A percentile compares a stretch with the other conserved stretches of the same genome.
These are phyloP conservation scores for Lepidurus apus DNA, from an alignment of 1,140 invertebrate genomes.

Conservation along the genomic window DNA sequence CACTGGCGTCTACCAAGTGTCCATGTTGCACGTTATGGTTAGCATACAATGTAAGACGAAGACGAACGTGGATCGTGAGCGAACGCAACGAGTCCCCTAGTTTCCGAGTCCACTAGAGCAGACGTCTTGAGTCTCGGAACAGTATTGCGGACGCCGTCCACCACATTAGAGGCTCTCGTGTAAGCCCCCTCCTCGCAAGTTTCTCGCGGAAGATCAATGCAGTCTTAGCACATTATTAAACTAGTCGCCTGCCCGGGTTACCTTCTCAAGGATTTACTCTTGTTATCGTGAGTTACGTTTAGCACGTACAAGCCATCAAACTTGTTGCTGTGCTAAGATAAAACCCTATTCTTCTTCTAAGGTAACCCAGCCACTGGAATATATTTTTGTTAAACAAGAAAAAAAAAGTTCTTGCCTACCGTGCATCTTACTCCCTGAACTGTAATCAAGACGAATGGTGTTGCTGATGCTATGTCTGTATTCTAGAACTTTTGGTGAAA, in stretches of 20 bases:
- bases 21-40: not conserved
- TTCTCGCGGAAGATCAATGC: not conserved
- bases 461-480: not conserved
- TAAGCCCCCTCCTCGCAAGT: not conserved
- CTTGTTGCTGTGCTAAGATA: conserved; percentile 9
- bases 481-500: not conserved
- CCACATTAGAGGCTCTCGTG: not conserved
- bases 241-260: not conserved
- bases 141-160: not conserved
- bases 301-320: not conserved
- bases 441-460: not conserved
- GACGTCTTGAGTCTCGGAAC: not conserved
- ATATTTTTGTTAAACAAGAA: too few relatives aligned
- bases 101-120: not conserved
- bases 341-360: not conserved
- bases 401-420: too few relatives aligned
- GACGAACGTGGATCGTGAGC: not conserved
- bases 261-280: not conserved
- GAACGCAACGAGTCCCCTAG: conserved; percentile 9
- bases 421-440: not conserved
- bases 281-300: not conserved
- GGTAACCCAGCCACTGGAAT: not conserved
- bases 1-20: not conserved
- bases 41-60: not conserved
- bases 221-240: conserved; percentile 5